phyloP scores from a whole-genome alignment of 2,797 vertebrate species.

The Manis javanica region DNA sequence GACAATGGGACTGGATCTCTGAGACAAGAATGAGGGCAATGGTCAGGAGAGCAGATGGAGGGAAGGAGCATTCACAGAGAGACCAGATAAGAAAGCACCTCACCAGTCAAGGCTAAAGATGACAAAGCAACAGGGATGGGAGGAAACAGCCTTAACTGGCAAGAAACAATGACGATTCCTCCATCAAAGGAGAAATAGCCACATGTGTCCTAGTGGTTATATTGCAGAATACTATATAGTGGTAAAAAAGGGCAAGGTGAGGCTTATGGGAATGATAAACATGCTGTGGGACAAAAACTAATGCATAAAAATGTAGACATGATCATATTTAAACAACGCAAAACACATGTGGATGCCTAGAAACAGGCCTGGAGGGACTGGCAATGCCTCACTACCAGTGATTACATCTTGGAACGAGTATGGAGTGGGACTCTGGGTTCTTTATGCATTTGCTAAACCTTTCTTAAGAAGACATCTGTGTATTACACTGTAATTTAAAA shows the following conservation, averaged over 20 bases:
- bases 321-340: neutral
- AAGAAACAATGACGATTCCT: neutral
- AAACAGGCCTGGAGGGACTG: neutral
- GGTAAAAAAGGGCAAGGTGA: neutral
- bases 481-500: neutral
- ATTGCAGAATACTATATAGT: neutral
- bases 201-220: neutral
- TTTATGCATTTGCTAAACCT: neutral
- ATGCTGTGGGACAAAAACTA: neutral
- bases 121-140: neutral
- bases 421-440: neutral
- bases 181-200: neutral
- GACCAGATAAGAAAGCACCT: neutral
- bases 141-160: neutral
- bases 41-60: neutral
- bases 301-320: neutral
- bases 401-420: neutral
- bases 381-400: neutral
- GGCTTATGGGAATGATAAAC: neutral
- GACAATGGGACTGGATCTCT: neutral
- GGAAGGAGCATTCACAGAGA: neutral
- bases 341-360: neutral
- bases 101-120: neutral
- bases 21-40: neutral
- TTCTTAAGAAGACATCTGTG: neutral